Conservation (phyloP, 2,797 vertebrate genomes). For the Ceyx erithaca region DNA sequence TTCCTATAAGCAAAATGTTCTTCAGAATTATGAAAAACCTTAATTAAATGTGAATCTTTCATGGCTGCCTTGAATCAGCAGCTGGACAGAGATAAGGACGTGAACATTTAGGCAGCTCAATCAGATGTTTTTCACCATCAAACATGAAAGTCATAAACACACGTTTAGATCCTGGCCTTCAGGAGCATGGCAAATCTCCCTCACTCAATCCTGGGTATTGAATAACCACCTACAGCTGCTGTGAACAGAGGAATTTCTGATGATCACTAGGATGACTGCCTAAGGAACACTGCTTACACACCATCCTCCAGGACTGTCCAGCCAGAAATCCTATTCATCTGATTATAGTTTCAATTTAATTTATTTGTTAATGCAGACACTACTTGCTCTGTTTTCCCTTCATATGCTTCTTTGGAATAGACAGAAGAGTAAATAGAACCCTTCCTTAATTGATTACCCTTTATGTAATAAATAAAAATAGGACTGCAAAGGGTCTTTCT, state of each 20-base stretch:
- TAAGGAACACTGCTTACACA: not conserved
- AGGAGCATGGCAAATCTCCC: not conserved
- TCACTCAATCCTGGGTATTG: not conserved
- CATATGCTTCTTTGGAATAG: not conserved
- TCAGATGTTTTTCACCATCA: not conserved
- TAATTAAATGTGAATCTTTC: conserved; percentile 5
- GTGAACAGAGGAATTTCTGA: not conserved
- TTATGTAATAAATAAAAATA: not conserved
- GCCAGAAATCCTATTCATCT: not conserved
- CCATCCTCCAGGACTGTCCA: not conserved
- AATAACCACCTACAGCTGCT: not conserved
- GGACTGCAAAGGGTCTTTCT: not conserved
- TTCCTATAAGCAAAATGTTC: not conserved
- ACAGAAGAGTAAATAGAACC: not conserved
- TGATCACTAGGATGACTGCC: not conserved
- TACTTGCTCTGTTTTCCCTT: not conserved
- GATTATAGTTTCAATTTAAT: not conserved
- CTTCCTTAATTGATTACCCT: not conserved
- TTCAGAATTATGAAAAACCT: not conserved
- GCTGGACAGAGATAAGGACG: not conserved
- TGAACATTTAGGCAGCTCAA: not conserved
- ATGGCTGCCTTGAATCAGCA: not conserved
- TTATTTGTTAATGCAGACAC: not conserved
- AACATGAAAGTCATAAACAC: not conserved
- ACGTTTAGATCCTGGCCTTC: not conserved